Conservation (phyloP, 2,113 vertebrate genomes). For the Myanophis thanlyinensis region DNA sequence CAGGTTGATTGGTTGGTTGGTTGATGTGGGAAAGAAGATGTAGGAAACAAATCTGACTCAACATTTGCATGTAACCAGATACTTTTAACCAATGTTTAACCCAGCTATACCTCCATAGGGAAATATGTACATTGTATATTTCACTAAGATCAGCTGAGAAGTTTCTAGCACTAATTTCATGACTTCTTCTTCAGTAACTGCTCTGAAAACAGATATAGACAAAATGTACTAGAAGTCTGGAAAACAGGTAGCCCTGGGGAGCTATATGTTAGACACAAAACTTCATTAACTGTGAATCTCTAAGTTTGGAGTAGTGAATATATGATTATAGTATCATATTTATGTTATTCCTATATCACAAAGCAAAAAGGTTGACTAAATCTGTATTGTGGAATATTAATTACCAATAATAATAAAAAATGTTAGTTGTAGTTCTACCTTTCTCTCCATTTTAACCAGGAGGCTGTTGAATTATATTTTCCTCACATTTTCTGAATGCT, state of each 20-base stretch:
- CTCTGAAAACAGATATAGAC: background rate
- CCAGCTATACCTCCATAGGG: background rate
- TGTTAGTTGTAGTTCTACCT: background rate
- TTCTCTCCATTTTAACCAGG: background rate
- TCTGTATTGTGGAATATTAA: background rate
- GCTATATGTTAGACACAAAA: background rate
- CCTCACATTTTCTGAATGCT: background rate
- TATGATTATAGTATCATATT: background rate
- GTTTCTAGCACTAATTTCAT: background rate
- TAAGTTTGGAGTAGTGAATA: background rate
- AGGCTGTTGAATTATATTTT: background rate
- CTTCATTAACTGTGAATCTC: background rate
- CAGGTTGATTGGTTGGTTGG: background rate
- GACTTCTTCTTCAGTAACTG: background rate
- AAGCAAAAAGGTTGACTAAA: background rate
- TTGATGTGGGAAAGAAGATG: background rate
- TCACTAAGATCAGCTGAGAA: background rate
- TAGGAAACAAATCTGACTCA: background rate
- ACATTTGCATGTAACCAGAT: background rate
- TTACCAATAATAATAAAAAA: slow-evolving; percentile 6
- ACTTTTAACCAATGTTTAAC: background rate
- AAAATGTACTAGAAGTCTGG: background rate
- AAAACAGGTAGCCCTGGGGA: background rate
- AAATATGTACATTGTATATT: background rate
- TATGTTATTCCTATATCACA: background rate